These are phyloP conservation scores for Drosophila colorata DNA, from an alignment of 2,888 invertebrate genomes.

Conservation along the genomic window DNA sequence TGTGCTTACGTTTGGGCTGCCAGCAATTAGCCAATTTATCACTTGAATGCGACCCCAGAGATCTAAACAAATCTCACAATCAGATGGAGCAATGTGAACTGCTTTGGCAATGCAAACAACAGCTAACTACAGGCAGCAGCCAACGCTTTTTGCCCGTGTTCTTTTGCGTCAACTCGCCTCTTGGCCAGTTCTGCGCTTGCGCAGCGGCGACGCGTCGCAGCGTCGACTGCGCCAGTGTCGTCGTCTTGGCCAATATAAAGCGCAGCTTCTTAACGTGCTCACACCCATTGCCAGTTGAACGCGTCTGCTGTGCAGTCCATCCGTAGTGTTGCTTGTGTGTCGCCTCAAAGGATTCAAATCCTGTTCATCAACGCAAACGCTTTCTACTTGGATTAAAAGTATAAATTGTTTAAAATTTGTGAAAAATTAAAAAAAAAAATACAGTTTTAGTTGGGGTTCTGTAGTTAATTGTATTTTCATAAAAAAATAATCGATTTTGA, in stretches of 20 bases:
- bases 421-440: not conserved
- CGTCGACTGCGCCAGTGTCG: conserved; percentile 28
- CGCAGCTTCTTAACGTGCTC: conserved; percentile 53
- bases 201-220: conserved; percentile 24
- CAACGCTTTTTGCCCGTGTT: conserved; percentile 22
- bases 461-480: too few relatives aligned
- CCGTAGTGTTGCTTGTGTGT: conserved; percentile 5
- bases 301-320: conserved; percentile 38
- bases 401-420: conserved; percentile 4
- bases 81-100: conserved; percentile 21
- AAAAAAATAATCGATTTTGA: too few relatives aligned
- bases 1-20: conserved; percentile 40
- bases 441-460: too few relatives aligned
- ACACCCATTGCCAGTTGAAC: conserved; percentile 64
- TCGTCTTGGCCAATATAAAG: conserved; percentile 69
- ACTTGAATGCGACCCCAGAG: conserved; percentile 35
- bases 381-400: conserved; percentile 8
- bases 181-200: conserved; percentile 49
- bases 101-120: conserved; percentile 53
- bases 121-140: conserved; percentile 6
- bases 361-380: conserved; percentile 3
- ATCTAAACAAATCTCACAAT: conserved; percentile 33
- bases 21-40: conserved; percentile 65
- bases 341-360: conserved; percentile 9
- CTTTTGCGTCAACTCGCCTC: conserved; percentile 20